A percentile compares a stretch with the other conserved stretches of the same genome.
Evolutionary conservation across 64 coral and sea anemone species (phyloP).

Genomic region (Exaiptasia diaphana): DNA sequence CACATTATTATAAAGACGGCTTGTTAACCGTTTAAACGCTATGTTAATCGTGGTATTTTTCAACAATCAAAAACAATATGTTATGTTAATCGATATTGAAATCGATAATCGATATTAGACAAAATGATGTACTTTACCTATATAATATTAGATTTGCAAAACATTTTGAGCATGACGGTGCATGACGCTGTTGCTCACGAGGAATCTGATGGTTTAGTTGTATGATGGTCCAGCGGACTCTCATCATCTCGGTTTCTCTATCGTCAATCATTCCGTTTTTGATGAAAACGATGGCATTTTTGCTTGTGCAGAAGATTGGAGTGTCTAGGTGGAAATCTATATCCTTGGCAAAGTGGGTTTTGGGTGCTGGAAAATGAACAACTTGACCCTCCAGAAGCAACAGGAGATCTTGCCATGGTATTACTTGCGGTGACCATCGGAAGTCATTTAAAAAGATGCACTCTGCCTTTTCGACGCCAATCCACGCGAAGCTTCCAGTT

Average conservation of each 20-base stretch:
- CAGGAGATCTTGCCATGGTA: neutral
- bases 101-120: too few relatives aligned
- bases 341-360: conserved; percentile 5
- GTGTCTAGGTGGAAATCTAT: neutral
- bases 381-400: conserved; percentile 9
- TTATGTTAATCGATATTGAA: too few relatives aligned
- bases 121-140: too few relatives aligned
- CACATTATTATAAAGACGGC: too few relatives aligned
- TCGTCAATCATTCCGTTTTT: conserved; percentile 26
- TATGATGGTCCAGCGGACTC: neutral
- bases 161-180: too few relatives aligned
- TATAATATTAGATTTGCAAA: too few relatives aligned
- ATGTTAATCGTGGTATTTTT: too few relatives aligned
- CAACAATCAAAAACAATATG: too few relatives aligned
- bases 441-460: neutral
- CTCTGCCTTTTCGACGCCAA: too few relatives aligned
- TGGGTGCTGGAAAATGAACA: conserved; percentile 11
- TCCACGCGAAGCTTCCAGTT: too few relatives aligned
- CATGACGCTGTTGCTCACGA: too few relatives aligned
- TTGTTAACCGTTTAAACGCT: too few relatives aligned
- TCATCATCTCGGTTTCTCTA: conserved; percentile 8
- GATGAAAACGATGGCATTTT: conserved; percentile 1
- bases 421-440: neutral
- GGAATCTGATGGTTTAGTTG: conserved; percentile 4
- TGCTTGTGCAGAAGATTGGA: conserved; percentile 17